phyloP scores from a whole-genome alignment of 1,140 invertebrate species.

The Lordiphosa clarofinis region DNA sequence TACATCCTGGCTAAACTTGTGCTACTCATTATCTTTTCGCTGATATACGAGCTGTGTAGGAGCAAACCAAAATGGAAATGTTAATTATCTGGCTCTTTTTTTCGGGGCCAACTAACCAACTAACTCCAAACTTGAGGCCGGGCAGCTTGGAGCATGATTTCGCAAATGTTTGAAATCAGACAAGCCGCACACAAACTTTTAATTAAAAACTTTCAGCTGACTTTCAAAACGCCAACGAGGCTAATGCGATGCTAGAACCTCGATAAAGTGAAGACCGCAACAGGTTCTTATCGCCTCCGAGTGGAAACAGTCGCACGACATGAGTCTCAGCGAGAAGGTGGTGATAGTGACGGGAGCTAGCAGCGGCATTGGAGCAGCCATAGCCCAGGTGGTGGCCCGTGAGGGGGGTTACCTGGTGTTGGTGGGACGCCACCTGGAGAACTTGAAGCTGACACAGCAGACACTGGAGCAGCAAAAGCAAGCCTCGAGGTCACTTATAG shows the following conservation, averaged over 20 bases:
- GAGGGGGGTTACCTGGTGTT: constrained; percentile 86
- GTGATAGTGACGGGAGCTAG: constrained; percentile 90
- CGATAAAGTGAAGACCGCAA: constrained; percentile 35
- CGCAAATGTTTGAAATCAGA: constrained; percentile 61
- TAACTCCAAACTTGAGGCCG: too few relatives aligned
- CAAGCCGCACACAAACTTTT: constrained; percentile 63
- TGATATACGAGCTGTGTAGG: constrained; percentile 29
- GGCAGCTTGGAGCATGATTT: constrained; percentile 53
- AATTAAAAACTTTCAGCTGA: constrained; percentile 70
- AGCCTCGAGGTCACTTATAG: too few relatives aligned
- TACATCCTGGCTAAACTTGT: too few relatives aligned
- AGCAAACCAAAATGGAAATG: constrained; percentile 55
- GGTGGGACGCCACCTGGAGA: constrained; percentile 86
- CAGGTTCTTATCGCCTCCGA: constrained; percentile 25
- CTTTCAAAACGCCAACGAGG: constrained; percentile 27
- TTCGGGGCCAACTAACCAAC: not conserved
- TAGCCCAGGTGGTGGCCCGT: constrained; percentile 88
- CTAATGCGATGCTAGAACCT: constrained; percentile 45
- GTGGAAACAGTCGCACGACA: constrained; percentile 44
- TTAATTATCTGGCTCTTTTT: constrained; percentile 54
- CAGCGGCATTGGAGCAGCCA: constrained; percentile 92
- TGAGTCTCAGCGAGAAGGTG: constrained; percentile 83
- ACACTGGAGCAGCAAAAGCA: constrained; percentile 54
- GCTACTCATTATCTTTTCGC: constrained; percentile 4
- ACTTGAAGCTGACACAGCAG: constrained; percentile 83